These are phyloP conservation scores for Hippoglossus stenolepis DNA, from an alignment of 2,113 vertebrate species.

Conservation along the genomic window DNA sequence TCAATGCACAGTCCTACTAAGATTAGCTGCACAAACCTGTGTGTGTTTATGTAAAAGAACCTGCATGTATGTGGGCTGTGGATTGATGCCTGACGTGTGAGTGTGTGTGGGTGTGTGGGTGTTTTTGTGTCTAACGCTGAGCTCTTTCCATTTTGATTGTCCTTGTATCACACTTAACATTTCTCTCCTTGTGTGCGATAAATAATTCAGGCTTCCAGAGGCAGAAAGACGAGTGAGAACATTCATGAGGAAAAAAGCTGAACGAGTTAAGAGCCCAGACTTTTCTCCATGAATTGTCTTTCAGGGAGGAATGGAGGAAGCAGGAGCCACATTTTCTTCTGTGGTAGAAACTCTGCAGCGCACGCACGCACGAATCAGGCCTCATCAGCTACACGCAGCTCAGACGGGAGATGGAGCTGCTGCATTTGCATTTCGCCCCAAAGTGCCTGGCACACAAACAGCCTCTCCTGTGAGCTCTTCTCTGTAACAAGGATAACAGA, in stretches of 20 bases:
- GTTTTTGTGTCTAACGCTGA: conserved; percentile 22
- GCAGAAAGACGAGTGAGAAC: conserved; percentile 27
- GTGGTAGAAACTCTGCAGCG: neutral
- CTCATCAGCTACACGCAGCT: conserved; percentile 44
- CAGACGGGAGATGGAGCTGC: conserved; percentile 47
- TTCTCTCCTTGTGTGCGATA: conserved; percentile 56
- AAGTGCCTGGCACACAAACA: conserved; percentile 58
- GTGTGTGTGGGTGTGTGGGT: conserved; percentile 40
- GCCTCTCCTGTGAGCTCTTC: conserved; percentile 52
- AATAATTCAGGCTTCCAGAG: conserved; percentile 66
- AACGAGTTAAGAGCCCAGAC: conserved; percentile 43
- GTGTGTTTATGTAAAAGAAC: conserved; percentile 15
- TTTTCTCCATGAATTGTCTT: conserved; percentile 30
- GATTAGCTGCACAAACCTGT: no score
- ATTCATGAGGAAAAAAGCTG: conserved; percentile 37
- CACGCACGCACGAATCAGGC: conserved; percentile 8
- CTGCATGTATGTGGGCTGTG: conserved; percentile 12
- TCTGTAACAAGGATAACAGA: conserved; percentile 51
- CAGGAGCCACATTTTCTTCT: no score
- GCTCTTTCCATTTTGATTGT: conserved; percentile 56
- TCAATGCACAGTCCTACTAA: neutral
- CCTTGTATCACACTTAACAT: conserved; percentile 37
- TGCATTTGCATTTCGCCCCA: conserved; percentile 62
- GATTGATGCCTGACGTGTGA: conserved; percentile 5
- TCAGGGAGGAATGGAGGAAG: neutral